Evolutionary conservation across 1,140 invertebrate genomes (phyloP).

Genomic region (Tetragnatha versicolor): DNA sequence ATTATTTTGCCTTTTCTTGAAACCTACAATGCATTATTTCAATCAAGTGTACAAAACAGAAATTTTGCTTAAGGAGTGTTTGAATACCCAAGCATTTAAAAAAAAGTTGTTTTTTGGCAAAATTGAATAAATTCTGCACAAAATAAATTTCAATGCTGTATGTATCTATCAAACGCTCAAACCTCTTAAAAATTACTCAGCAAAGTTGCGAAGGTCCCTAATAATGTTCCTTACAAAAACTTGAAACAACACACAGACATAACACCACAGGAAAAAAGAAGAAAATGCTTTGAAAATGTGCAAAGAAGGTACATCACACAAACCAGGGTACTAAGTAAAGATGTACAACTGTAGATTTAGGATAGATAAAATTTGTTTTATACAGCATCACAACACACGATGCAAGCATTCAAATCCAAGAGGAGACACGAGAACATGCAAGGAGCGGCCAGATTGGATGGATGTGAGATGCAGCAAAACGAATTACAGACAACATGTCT

Average conservation of each 20-base stretch:
- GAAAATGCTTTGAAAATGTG: conserved; percentile 49
- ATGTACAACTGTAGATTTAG: conserved; percentile 38
- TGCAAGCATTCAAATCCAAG: conserved; percentile 54
- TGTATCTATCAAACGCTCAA: background rate
- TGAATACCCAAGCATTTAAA: background rate
- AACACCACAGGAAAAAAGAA: conserved; percentile 46
- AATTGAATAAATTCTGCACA: background rate
- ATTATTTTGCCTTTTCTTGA: no score
- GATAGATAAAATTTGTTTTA: conserved; percentile 30
- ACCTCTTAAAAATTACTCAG: background rate
- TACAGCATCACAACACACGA: conserved; percentile 54
- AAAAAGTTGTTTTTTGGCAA: no score
- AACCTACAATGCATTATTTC: no score
- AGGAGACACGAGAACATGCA: conserved; percentile 53
- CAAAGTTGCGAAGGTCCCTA: background rate
- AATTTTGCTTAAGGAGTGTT: background rate
- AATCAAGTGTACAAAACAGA: no score
- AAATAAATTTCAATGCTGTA: background rate
- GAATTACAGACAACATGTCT: conserved; percentile 52
- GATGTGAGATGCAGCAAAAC: conserved; percentile 54
- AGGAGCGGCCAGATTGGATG: conserved; percentile 53
- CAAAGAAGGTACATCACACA: conserved; percentile 44
- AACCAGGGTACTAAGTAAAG: conserved; percentile 47
- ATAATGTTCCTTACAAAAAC: background rate
- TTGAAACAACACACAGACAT: conserved; percentile 29